Conservation (phyloP, 1,140 invertebrate genomes). For the Homalodisca vitripennis region DNA sequence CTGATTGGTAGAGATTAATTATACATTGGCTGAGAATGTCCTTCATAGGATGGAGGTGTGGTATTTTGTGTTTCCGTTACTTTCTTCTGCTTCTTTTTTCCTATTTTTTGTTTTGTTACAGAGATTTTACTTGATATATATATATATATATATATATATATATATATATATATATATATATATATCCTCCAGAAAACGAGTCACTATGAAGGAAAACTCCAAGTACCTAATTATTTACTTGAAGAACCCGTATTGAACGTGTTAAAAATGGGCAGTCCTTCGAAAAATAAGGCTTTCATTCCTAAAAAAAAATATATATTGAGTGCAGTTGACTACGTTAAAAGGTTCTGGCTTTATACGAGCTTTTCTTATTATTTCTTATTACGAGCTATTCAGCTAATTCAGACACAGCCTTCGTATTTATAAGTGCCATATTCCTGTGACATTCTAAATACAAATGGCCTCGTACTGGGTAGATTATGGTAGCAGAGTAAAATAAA, state of each 20-base stretch:
- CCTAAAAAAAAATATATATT: slow-evolving; percentile 32
- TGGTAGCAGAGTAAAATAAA: slow-evolving; percentile 24
- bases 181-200: slow-evolving; percentile 8
- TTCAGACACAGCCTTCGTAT: slow-evolving; percentile 28
- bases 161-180: no score
- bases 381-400: slow-evolving; percentile 30
- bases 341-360: slow-evolving; percentile 38
- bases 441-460: slow-evolving; percentile 36
- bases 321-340: slow-evolving; percentile 27
- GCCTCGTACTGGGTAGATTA: slow-evolving; percentile 33
- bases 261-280: not conserved
- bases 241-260: not conserved
- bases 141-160: no score
- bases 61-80: not conserved
- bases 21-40: slow-evolving; percentile 8
- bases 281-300: slow-evolving; percentile 13
- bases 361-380: slow-evolving; percentile 31
- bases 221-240: slow-evolving; percentile 18
- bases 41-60: not conserved
- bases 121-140: slow-evolving; percentile 4
- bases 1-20: not conserved
- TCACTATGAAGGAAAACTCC: slow-evolving; percentile 22
- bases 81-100: slow-evolving; percentile 11
- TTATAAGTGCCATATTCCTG: slow-evolving; percentile 33
- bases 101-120: not conserved